phyloP scores from a whole-genome alignment of 1,140 invertebrate genomes.

The Ceratosolen solmsi region DNA sequence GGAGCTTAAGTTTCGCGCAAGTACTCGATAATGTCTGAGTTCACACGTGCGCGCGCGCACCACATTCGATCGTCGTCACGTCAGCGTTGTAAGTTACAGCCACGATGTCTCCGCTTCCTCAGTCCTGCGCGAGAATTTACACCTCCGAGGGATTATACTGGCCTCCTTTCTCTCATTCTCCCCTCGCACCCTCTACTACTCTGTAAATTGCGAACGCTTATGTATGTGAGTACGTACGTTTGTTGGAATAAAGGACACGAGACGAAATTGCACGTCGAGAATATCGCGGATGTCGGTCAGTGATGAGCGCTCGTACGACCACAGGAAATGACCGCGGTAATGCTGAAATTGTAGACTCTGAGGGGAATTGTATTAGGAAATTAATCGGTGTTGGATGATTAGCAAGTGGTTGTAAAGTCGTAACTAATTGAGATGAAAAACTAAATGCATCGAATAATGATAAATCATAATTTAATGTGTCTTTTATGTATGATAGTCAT shows the following conservation, averaged over 20 bases:
- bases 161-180: neutral
- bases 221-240: no score
- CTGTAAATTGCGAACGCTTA: no score
- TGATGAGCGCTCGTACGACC: neutral
- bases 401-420: no score
- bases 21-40: neutral
- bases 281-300: neutral
- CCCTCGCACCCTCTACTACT: no score
- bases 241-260: no score
- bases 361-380: neutral
- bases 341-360: neutral
- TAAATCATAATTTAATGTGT: no score
- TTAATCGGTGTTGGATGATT: neutral
- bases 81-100: constrained; percentile 11
- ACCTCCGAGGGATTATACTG: constrained; percentile 26
- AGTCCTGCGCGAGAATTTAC: constrained; percentile 3
- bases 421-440: no score
- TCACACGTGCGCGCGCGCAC: neutral
- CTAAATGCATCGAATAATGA: no score
- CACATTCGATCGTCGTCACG: constrained; percentile 24
- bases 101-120: constrained; percentile 1
- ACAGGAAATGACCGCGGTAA: neutral
- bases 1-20: neutral
- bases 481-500: no score
- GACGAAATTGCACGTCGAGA: neutral